Conservation (phyloP, 37 sponge, comb jelly and placozoan species). For the Diacarnus erythraeanus region DNA sequence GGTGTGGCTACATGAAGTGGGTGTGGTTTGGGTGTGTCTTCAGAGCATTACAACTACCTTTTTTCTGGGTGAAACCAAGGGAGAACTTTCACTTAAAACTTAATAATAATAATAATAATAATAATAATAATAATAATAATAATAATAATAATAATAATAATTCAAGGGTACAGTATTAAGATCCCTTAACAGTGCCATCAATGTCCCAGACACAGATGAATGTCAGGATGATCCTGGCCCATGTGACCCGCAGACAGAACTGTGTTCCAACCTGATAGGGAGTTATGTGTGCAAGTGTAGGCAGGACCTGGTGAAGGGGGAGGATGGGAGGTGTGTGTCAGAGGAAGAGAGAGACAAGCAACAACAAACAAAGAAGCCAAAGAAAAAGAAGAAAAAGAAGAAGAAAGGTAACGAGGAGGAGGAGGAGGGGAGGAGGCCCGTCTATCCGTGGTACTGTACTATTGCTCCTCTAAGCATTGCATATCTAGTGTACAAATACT, state of each 20-base stretch:
- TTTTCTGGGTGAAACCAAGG: no score
- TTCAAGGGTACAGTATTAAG: no score
- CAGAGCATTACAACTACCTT: no score
- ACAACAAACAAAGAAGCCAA: conserved; percentile 11
- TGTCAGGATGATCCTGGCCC: conserved; percentile 15
- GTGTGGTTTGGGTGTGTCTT: no score
- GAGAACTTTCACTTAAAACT: no score
- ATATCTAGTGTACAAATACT: conserved; percentile 24
- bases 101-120: no score
- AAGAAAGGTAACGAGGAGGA: conserved; percentile 3
- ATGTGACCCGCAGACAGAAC: conserved; percentile 68
- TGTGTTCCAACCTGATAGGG: conserved; percentile 64
- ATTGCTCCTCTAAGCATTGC: conserved; percentile 32
- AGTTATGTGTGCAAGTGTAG: conserved; percentile 75
- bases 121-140: no score
- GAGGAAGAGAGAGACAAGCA: conserved; percentile 10
- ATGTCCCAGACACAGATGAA: conserved; percentile 70
- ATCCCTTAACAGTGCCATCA: no score
- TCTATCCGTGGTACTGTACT: conserved; percentile 61
- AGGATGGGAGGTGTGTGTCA: conserved; percentile 63
- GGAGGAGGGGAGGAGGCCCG: background rate
- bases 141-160: no score
- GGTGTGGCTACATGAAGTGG: no score
- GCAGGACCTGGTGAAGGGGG: conserved; percentile 38
- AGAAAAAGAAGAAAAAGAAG: conserved; percentile 39